A percentile compares a stretch with the other conserved stretches of the same genome.
These are phyloP conservation scores for Drosophila villosipedis DNA, from an alignment of 2,888 invertebrate species.

Conservation along the genomic window DNA sequence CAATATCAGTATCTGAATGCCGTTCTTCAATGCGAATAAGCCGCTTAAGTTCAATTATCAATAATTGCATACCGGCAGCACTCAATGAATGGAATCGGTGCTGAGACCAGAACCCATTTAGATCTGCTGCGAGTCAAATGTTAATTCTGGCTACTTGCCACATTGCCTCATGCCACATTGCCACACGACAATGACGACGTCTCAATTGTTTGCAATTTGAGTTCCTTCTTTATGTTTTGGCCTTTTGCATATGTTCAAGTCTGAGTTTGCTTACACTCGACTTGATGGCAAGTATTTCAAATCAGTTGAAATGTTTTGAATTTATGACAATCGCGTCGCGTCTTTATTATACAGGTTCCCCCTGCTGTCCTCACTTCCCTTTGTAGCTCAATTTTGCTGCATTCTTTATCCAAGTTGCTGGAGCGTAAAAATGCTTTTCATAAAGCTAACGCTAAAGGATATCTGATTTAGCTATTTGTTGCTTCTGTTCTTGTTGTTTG, in stretches of 20 bases:
- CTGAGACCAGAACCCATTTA: slow-evolving; percentile 7
- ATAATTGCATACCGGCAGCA: slow-evolving; percentile 47
- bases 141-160: slow-evolving; percentile 37
- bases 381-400: slow-evolving; percentile 44
- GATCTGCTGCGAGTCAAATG: slow-evolving; percentile 9
- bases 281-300: slow-evolving; percentile 64
- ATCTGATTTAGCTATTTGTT: slow-evolving; percentile 44
- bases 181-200: slow-evolving; percentile 53
- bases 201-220: slow-evolving; percentile 62
- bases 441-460: slow-evolving; percentile 68
- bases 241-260: neutral
- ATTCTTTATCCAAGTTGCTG: slow-evolving; percentile 69
- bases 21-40: slow-evolving; percentile 38
- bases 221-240: slow-evolving; percentile 21
- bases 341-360: slow-evolving; percentile 59
- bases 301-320: slow-evolving; percentile 75
- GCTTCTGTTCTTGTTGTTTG: slow-evolving; percentile 15
- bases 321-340: slow-evolving; percentile 64
- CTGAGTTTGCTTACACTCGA: slow-evolving; percentile 44
- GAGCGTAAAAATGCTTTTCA: slow-evolving; percentile 66
- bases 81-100: slow-evolving; percentile 5
- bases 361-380: neutral
- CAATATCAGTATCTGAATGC: neutral
- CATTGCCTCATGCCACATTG: slow-evolving; percentile 26
- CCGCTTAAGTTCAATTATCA: slow-evolving; percentile 61